Percentiles rank a stretch among this genome's conserved stretches.
Evolutionary conservation across 1,140 invertebrate species (phyloP).

Genomic region (Platyscapa corneri): DNA sequence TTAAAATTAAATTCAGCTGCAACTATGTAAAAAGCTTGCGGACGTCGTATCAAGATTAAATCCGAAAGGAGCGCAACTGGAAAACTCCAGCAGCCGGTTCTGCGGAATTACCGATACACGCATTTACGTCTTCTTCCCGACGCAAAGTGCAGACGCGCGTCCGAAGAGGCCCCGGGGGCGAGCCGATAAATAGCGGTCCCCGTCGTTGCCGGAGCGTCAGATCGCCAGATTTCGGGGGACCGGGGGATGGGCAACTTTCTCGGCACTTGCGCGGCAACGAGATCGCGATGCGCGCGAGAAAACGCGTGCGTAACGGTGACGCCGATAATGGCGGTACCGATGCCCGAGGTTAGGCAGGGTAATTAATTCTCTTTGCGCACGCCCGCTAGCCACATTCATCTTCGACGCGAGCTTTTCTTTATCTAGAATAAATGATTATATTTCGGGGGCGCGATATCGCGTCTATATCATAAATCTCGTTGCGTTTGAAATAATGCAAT

Average conservation of each 20-base stretch:
- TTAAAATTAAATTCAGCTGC: conserved; percentile 31
- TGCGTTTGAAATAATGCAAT: background rate
- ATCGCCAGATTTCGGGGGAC: no score
- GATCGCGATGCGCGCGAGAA: background rate
- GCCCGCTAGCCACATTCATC: background rate
- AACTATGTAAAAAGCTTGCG: conserved; percentile 12
- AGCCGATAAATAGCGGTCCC: conserved; percentile 26
- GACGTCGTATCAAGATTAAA: conserved; percentile 26
- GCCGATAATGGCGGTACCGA: background rate
- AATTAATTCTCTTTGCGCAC: background rate
- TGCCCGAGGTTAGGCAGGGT: background rate
- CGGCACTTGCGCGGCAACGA: background rate
- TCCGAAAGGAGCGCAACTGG: background rate
- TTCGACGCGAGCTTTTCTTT: background rate
- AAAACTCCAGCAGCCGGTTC: conserved; percentile 39
- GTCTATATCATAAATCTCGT: background rate
- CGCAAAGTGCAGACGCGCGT: background rate
- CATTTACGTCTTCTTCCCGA: conserved; percentile 17
- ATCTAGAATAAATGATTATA: background rate
- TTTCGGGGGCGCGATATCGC: background rate
- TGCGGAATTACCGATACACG: conserved; percentile 38
- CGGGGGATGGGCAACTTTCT: conserved; percentile 28
- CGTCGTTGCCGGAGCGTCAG: no score
- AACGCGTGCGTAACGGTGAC: background rate
- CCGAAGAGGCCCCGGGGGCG: conserved; percentile 3